Conservation (phyloP, 1,140 invertebrate genomes). For the Eriosoma lanigerum region DNA sequence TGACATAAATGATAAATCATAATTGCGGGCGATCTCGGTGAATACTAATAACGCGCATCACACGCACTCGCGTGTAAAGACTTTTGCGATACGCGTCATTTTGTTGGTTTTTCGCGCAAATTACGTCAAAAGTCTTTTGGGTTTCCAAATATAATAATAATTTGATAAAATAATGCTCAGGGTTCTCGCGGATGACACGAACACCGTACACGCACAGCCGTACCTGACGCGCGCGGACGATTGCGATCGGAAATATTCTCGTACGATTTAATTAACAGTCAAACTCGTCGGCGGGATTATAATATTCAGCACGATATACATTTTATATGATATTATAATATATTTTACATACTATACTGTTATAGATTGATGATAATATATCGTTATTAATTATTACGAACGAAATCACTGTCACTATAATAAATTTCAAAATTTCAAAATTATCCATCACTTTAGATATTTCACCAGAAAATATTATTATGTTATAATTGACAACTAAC, state of each 20-base stretch:
- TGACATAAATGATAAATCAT: too few relatives aligned
- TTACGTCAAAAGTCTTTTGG: background rate
- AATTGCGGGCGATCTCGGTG: background rate
- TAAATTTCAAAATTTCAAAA: too few relatives aligned
- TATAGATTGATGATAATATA: constrained; percentile 1
- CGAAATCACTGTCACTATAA: too few relatives aligned
- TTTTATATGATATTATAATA: too few relatives aligned
- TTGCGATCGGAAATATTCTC: background rate
- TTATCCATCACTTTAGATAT: too few relatives aligned
- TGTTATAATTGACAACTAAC: too few relatives aligned
- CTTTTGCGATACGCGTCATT: background rate
- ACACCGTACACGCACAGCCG: background rate
- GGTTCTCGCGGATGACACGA: constrained; percentile 11
- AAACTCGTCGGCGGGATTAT: background rate
- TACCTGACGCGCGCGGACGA: too few relatives aligned
- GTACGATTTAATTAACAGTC: background rate
- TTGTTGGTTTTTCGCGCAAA: constrained; percentile 39
- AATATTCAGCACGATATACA: background rate
- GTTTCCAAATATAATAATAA: background rate
- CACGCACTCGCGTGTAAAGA: background rate
- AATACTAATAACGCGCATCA: constrained; percentile 29
- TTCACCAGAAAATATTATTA: too few relatives aligned
- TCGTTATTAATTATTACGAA: constrained; percentile 5
- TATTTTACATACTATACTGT: background rate
- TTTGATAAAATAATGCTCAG: constrained; percentile 5